Percentiles rank a stretch among this genome's conserved stretches.
Conservation (phyloP, 1,140 invertebrate species). For the Neelides sp. region DNA sequence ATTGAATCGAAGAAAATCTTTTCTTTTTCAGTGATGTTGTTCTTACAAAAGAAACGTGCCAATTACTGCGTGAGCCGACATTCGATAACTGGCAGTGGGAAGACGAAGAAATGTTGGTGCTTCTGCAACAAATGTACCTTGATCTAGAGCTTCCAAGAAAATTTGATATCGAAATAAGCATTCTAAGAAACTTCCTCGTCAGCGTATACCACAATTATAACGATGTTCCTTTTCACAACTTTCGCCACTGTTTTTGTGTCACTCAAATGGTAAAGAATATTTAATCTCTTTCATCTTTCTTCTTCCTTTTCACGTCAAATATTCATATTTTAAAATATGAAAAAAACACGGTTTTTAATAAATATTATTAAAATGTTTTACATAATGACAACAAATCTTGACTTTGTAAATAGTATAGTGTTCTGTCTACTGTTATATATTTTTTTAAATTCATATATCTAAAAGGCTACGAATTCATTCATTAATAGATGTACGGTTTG, state of each 20-base stretch:
- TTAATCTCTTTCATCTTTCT: too few relatives aligned
- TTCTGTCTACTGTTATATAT: too few relatives aligned
- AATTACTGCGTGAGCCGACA: conserved; percentile 54
- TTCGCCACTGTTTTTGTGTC: conserved; percentile 77
- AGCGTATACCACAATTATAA: conserved; percentile 79
- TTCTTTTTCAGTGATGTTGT: conserved; percentile 46
- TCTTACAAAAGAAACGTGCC: conserved; percentile 46
- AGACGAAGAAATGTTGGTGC: conserved; percentile 65
- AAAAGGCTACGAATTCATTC: conserved; percentile 11
- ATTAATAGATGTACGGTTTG: conserved; percentile 69
- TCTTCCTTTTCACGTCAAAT: background rate
- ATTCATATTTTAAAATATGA: too few relatives aligned
- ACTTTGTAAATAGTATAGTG: too few relatives aligned
- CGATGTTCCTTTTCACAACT: conserved; percentile 81
- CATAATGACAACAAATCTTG: too few relatives aligned
- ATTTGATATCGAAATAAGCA: conserved; percentile 61
- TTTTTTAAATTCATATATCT: background rate
- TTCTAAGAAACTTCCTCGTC: conserved; percentile 57
- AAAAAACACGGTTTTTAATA: too few relatives aligned
- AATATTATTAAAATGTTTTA: too few relatives aligned
- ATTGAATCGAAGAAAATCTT: too few relatives aligned
- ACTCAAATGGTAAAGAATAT: conserved; percentile 76
- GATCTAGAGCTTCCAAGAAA: conserved; percentile 58
- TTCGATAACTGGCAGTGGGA: conserved; percentile 75
- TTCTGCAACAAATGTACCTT: conserved; percentile 71